phyloP scores from a whole-genome alignment of 2,113 vertebrate genomes.

The Zapus hudsonius region DNA sequence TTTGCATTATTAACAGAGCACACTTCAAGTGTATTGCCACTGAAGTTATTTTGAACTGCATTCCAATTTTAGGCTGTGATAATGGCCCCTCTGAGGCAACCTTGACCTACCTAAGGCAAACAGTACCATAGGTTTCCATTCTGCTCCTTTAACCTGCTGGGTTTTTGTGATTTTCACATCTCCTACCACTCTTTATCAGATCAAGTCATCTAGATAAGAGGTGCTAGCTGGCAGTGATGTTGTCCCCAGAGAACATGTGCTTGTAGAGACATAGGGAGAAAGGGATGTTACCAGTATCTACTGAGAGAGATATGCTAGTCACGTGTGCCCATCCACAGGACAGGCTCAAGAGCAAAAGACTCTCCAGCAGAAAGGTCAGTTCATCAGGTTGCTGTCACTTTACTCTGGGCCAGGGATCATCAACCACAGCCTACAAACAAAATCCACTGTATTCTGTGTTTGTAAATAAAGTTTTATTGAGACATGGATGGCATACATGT shows the following conservation, averaged over 20 bases:
- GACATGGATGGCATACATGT: not conserved
- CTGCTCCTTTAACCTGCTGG: not conserved
- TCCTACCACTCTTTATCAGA: not conserved
- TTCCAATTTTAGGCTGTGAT: slow-evolving; percentile 8
- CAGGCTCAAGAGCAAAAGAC: not conserved
- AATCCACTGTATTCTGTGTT: not conserved
- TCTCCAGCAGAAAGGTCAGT: not conserved
- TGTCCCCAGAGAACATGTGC: not conserved
- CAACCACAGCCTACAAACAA: not conserved
- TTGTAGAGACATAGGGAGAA: not conserved
- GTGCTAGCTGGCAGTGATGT: not conserved
- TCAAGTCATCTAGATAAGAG: not conserved
- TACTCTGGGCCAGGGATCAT: not conserved
- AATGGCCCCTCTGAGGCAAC: not conserved
- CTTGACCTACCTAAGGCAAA: slow-evolving; percentile 49
- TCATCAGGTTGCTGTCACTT: not conserved
- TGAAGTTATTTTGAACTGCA: slow-evolving; percentile 14
- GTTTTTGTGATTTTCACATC: not conserved
- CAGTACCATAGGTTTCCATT: not conserved
- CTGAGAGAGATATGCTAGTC: too few species aligned
- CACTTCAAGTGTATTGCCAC: slow-evolving; percentile 7
- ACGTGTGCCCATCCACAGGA: not conserved
- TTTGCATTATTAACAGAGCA: slow-evolving; percentile 36
- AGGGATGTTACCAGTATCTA: not conserved
- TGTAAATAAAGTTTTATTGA: not conserved